Conservation (phyloP, 2,888 invertebrate genomes). For the Stomorhina lunata region DNA sequence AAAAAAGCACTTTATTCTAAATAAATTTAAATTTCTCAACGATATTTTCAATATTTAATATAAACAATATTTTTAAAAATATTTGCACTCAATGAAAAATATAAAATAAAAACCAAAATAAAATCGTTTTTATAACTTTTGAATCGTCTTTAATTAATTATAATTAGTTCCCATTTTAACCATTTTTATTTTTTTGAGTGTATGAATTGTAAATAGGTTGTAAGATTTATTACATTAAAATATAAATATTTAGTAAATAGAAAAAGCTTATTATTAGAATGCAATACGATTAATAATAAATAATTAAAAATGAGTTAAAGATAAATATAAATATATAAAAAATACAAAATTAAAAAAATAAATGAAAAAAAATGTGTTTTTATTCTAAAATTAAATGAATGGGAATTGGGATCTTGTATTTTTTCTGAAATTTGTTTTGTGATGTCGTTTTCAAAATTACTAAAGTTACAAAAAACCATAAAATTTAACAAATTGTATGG, state of each 20-base stretch:
- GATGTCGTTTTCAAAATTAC: no score
- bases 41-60: not conserved
- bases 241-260: constrained; percentile 69
- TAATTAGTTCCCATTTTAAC: not conserved
- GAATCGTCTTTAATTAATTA: not conserved
- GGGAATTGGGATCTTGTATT: no score
- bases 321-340: constrained; percentile 29
- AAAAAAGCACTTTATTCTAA: constrained; percentile 34
- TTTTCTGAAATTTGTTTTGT: no score
- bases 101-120: not conserved
- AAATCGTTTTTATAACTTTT: not conserved
- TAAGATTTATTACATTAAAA: constrained; percentile 72
- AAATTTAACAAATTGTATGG: no score
- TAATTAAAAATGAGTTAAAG: constrained; percentile 63
- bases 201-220: constrained; percentile 77
- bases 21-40: constrained; percentile 6
- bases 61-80: not conserved
- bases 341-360: constrained; percentile 5
- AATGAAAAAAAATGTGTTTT: not conserved
- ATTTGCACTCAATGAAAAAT: constrained; percentile 19
- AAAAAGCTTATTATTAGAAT: constrained; percentile 78
- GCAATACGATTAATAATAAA: constrained; percentile 71
- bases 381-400: no score
- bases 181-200: constrained; percentile 63
- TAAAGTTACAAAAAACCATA: no score